Conservation (phyloP, 23 tunicate species). For the Halocynthia roretzi region DNA sequence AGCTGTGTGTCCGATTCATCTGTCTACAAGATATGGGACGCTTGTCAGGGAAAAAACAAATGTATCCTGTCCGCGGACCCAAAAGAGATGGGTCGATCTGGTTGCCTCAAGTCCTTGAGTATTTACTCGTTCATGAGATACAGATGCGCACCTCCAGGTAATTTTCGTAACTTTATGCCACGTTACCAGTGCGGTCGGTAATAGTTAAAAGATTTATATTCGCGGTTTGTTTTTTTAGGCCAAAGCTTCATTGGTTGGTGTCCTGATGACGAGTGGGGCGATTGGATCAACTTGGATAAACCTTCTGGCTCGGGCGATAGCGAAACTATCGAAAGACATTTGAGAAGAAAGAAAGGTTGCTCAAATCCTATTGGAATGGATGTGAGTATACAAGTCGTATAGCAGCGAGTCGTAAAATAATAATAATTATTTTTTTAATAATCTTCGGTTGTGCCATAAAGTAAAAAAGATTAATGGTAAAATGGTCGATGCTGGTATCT, state of each 20-base stretch:
- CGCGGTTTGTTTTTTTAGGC: background rate
- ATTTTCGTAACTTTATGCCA: background rate
- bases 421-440: no score
- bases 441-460: no score
- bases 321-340: conserved; percentile 8
- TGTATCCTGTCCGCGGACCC: background rate
- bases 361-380: conserved; percentile 2
- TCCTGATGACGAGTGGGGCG: conserved; percentile 6
- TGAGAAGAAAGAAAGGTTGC: conserved; percentile 2
- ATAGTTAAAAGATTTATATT: background rate
- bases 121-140: conserved; percentile 8
- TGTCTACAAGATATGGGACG: background rate
- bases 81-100: conserved; percentile 11
- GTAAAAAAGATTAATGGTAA: no score
- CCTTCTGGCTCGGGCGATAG: conserved; percentile 15
- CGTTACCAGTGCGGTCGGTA: background rate
- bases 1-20: conserved; percentile 1
- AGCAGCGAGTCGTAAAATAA: no score
- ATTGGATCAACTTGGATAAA: conserved; percentile 24
- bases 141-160: conserved; percentile 30
- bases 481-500: no score
- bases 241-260: conserved; percentile 18
- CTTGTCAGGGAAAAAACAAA: conserved; percentile 16
- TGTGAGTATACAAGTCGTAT: background rate
- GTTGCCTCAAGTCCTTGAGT: background rate